Base-by-base conservation (phyloP, 2,888 invertebrate genomes). In the Drosophila algonquin region DNA sequence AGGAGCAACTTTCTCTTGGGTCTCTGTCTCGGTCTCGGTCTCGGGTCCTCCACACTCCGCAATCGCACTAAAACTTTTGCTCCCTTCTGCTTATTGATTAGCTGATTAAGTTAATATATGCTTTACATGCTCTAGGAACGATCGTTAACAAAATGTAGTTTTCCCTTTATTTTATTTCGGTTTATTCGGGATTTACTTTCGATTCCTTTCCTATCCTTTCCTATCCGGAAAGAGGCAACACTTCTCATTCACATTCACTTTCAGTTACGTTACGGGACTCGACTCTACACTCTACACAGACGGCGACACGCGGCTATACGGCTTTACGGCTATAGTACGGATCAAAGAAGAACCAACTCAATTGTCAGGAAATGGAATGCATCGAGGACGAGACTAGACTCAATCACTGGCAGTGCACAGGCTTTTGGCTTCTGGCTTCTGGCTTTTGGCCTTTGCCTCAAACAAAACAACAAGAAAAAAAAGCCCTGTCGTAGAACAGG, bases 61-160 rank as follows among this genome's bases (percentile, higher is more conserved):
- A 30, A 30, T 30, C 30, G 14, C 32, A 32, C 32, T 35, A n/a
- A n/a, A 40, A 40, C 40, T 40, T 40, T n/a, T 7, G 30, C 40
- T n/a, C 40, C 40, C 40, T 40, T 2, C 7, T 57, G 57, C 51
- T 68, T 68, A 67, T 67, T 67, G 68, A 68, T 67, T 67, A 57
- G 45, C 65, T 14, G 40, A 40, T 40, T 40, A 40, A 40, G 40
- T 40, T 40, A 40, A 40, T 40, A 40, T 40, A 40, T 40, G 40
- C 40, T 27, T 45, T 44, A 45, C 65, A 48, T 44, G 54, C 55
- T 65, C 55, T 65, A 65, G 56, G 69, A 67, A 67, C 67, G 69
- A 67, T 67, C 67, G 68, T 67, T 67, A 51, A 18, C 27, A 18
- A 35, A 54, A 54, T 40, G 40, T 40, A 40, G 40, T 40, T 35